Base-by-base conservation (phyloP, 2,888 invertebrate species). In the Acleris cristana region DNA sequence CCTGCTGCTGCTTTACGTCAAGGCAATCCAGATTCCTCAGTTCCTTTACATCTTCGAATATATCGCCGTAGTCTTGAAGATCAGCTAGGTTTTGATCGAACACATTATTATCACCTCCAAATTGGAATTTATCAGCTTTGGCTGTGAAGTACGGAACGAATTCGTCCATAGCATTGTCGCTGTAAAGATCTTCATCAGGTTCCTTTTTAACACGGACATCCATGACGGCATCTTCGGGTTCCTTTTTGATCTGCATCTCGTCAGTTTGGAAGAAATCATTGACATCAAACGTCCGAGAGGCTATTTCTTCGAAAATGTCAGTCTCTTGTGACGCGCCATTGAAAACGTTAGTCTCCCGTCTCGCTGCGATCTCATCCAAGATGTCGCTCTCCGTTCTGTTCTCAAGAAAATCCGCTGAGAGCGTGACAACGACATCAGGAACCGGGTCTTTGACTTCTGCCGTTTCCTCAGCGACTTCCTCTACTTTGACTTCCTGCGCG, bases 31-130 rank as follows among this genome's bases (percentile, higher is more conserved):
- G 80, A 77, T 73, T 90, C 72, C 83, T 83, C 34, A 92, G 71
- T 34, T 87, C 88, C 61, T 89, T 90, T 0, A 85, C 80, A 30
- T 89, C 90, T 34, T 88, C 84, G 6, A 86, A 84, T 16, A 87
- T 71, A 52, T 93, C 92, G 3, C 85, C 92, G 71, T 93, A 95
- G 71, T 94, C 94, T 69, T 89, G 88, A 14, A 95, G 78, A 80
- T 95, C 95, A 0, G 94, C 94, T 70, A 94, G 75, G 73, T 94
- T 95, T 72, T 94, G 94, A 56, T 94, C 92, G 75, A 90, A 89
- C 1, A 95, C 93, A 0, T 94, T 93, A 65, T 87, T 81, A 0
- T 84, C 74, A 74, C 83, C 93, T 45, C 78, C 93, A 74, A 75
- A 81, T 70, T 86, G 87, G 72, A 85, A 77, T 64, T 84, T 87